These are phyloP conservation scores for Sphenopsis melanotis DNA, from an alignment of 2,797 vertebrate genomes.

Conservation along the genomic window DNA sequence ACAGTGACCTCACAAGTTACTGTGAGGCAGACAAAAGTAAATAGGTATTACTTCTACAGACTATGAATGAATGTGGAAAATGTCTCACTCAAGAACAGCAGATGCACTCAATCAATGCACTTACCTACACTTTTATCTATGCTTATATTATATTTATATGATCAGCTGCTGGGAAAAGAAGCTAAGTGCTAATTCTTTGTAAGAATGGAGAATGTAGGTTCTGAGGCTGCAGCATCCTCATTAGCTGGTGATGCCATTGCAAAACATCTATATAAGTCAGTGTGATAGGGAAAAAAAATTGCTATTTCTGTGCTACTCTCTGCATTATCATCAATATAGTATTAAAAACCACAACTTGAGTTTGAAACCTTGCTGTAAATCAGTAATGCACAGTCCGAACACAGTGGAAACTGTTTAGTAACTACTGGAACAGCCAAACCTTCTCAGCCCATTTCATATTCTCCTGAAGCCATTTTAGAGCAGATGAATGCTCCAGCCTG, in stretches of 20 bases:
- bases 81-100: not conserved
- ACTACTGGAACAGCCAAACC: slow-evolving; percentile 74
- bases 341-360: not conserved
- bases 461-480: slow-evolving; percentile 77
- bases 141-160: not conserved
- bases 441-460: slow-evolving; percentile 81
- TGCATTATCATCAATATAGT: not conserved
- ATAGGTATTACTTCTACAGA: not conserved
- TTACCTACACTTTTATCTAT: not conserved
- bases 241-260: not conserved
- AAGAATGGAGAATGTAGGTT: not conserved
- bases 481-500: slow-evolving; percentile 69
- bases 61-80: not conserved
- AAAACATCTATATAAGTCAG: not conserved
- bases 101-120: not conserved
- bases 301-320: not conserved
- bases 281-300: not conserved
- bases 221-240: not conserved
- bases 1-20: not conserved
- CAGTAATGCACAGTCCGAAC: slow-evolving; percentile 15
- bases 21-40: not conserved
- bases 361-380: not conserved
- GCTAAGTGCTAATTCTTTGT: not conserved
- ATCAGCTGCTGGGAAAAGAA: not conserved
- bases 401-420: slow-evolving; percentile 43